phyloP scores from a whole-genome alignment of 92 coral and sea anemone species.

The Palythoa grandis region DNA sequence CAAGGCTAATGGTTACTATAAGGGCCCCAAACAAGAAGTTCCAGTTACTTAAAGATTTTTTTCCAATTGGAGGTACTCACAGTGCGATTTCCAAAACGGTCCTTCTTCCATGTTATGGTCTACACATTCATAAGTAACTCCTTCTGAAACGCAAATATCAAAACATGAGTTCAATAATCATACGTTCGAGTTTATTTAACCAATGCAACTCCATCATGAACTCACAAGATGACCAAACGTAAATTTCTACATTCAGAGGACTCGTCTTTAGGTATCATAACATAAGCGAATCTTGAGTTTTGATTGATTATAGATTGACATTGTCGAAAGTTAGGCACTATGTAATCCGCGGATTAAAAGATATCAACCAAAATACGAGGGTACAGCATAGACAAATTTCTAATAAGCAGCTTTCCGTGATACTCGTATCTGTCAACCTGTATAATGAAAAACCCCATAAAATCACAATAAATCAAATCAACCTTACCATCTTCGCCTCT shows the following conservation, averaged over 20 bases:
- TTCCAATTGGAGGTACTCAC: constrained; percentile 55
- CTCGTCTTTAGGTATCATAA: background rate
- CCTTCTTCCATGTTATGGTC: constrained; percentile 39
- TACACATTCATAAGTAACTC: constrained; percentile 22
- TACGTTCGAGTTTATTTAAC: background rate
- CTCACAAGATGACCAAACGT: background rate
- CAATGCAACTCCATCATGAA: background rate
- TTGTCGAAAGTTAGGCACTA: background rate
- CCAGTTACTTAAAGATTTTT: background rate
- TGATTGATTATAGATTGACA: background rate
- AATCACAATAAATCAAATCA: background rate
- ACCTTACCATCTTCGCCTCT: constrained; percentile 39
- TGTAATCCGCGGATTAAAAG: background rate
- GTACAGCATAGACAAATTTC: background rate
- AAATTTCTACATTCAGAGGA: background rate
- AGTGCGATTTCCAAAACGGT: constrained; percentile 86
- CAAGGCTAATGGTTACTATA: background rate
- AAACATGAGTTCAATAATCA: constrained; percentile 16
- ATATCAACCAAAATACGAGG: background rate
- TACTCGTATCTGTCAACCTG: background rate
- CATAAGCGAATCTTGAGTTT: background rate
- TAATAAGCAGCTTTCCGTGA: background rate
- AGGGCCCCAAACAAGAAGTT: background rate
- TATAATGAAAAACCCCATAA: background rate
- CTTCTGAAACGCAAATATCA: constrained; percentile 20